phyloP scores from a whole-genome alignment of 1,140 invertebrate genomes.

The Tribolium madens region DNA sequence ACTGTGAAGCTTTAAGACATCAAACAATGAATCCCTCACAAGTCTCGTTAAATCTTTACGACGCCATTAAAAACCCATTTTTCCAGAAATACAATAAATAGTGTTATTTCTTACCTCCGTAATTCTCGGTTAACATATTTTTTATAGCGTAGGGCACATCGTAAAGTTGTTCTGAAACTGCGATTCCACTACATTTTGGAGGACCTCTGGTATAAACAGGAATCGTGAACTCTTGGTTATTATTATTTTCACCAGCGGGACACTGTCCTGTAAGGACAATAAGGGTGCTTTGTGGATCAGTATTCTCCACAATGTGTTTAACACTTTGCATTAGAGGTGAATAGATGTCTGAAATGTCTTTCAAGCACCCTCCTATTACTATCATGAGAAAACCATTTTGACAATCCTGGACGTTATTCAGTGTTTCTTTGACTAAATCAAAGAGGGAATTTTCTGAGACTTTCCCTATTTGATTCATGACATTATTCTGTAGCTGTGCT shows the following conservation, averaged over 20 bases:
- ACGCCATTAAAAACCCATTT: not conserved
- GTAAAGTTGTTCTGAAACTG: not conserved
- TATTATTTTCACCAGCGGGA: conserved; percentile 17
- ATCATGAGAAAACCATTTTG: conserved; percentile 53
- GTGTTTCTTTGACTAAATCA: conserved; percentile 50
- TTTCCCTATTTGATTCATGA: conserved; percentile 43
- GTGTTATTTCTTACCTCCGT: conserved; percentile 1
- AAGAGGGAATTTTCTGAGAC: conserved; percentile 49
- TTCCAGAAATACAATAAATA: not conserved
- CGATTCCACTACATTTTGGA: not conserved
- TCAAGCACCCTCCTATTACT: conserved; percentile 55
- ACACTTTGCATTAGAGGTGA: conserved; percentile 55
- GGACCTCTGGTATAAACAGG: conserved; percentile 31
- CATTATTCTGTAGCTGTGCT: conserved; percentile 19
- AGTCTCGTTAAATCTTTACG: not conserved
- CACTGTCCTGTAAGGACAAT: conserved; percentile 55
- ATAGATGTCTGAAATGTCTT: conserved; percentile 47
- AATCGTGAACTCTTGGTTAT: not conserved
- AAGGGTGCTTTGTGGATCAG: conserved; percentile 49
- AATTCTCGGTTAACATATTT: not conserved
- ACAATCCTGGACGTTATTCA: conserved; percentile 45
- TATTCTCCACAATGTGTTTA: conserved; percentile 56
- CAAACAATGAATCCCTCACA: not conserved
- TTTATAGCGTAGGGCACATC: conserved; percentile 26
- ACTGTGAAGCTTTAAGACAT: not conserved